Conservation (phyloP, 2,888 invertebrate species). For the Phaedon cochleariae region DNA sequence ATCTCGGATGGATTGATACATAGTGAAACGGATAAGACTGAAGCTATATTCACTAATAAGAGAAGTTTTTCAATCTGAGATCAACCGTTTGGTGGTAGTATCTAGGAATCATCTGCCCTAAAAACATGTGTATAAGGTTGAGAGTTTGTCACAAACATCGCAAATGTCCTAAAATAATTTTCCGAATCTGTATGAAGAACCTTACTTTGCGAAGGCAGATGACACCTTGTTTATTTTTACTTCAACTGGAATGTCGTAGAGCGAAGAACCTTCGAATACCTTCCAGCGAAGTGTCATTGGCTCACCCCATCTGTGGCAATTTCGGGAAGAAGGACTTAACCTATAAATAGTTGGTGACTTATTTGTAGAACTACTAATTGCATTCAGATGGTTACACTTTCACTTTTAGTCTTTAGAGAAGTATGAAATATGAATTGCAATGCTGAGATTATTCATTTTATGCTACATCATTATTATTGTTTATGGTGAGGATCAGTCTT, state of each 20-base stretch:
- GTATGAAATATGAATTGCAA: not conserved
- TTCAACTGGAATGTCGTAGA: not conserved
- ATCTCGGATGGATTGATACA: too few relatives aligned
- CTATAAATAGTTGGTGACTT: conserved; percentile 17
- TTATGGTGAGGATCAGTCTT: not conserved
- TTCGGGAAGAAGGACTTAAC: not conserved
- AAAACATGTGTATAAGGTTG: too few relatives aligned
- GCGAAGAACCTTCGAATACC: not conserved
- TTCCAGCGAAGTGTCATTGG: not conserved
- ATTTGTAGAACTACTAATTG: conserved; percentile 17
- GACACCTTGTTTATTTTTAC: not conserved
- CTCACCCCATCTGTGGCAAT: conserved; percentile 9
- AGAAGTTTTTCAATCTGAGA: too few relatives aligned
- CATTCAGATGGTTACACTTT: conserved; percentile 12
- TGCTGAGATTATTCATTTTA: not conserved
- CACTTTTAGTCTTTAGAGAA: not conserved
- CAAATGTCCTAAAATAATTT: not conserved
- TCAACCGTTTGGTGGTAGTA: too few relatives aligned
- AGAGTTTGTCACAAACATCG: too few relatives aligned
- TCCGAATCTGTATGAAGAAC: not conserved
- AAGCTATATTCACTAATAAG: too few relatives aligned
- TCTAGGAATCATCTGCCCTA: too few relatives aligned
- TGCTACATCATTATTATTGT: not conserved
- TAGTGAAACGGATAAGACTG: too few relatives aligned
- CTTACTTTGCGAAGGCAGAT: not conserved